Base-by-base conservation (phyloP, 2,888 invertebrate genomes). In the Tipula lateralis region DNA sequence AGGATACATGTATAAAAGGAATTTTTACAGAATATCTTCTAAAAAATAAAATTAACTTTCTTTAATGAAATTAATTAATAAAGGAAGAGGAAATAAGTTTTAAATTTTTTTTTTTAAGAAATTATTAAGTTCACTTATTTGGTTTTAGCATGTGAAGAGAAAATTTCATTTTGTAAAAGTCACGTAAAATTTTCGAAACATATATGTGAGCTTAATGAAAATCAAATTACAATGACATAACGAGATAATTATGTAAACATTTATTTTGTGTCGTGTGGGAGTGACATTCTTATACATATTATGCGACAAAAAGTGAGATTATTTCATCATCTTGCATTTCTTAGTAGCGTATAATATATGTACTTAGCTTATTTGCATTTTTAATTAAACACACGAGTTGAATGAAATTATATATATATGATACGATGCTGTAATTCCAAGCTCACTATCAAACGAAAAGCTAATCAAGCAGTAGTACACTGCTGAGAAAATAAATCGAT, bases 51-150 rank as follows among this genome's bases (percentile, higher is more conserved):
- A 24, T 66, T 66, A 66, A 24, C 24, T 66, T 24, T 66, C 1
- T 9, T 66, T 66, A 66, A 66, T 66, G 66, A 66, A 66, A 66
- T 66, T 66, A 66, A 66, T 66, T 66, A 66, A 66, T 24, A 24
- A 66, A 50, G 44, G 44, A 50, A 66, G 24, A 24, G 66, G 66
- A 66, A 66, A 66, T 66, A 66, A 19, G 66, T 24, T 24, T 9
- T 24, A 24, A 66, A 9, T 9, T 7, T 19, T 24, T 12, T 24
- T 24, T 24, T 24, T 66, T 1, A 66, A 66, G 66, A 66, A 66
- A 66, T 66, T 66, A 66, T 66, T 66, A 66, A 66, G 66, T 66
- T 66, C 66, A 66, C 19, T 24, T 66, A n/a, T 44, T n/a, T 44
- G 2, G 7, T 32, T 32, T 39, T 39, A 19, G 24, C 66, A 66